Evolutionary conservation across 2,797 vertebrate genomes (phyloP).

Genomic region (Loriculus beryllinus): DNA sequence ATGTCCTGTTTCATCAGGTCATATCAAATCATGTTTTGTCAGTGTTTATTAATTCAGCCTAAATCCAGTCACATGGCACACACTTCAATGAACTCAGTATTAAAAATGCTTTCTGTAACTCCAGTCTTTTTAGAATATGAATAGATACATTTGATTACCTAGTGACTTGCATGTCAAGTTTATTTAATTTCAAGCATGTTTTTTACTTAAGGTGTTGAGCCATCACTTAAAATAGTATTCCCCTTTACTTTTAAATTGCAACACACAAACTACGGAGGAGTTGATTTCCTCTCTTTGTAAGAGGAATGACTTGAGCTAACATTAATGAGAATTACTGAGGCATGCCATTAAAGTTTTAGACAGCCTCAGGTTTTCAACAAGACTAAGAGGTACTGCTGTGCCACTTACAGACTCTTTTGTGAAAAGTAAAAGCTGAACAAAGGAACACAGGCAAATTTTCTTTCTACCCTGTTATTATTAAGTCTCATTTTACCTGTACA

Average conservation of each 20-base stretch:
- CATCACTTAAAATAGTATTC: background rate
- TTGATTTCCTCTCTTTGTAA: background rate
- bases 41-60: background rate
- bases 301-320: background rate
- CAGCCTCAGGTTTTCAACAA: background rate
- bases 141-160: background rate
- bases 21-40: slow-evolving; percentile 20
- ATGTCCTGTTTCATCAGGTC: slow-evolving; percentile 56
- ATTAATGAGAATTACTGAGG: background rate
- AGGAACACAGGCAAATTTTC: background rate
- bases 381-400: background rate
- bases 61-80: background rate
- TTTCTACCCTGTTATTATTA: background rate
- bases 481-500: background rate
- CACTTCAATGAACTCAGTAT: background rate
- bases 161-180: background rate
- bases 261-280: background rate
- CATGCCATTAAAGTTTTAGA: background rate
- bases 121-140: background rate
- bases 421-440: background rate
- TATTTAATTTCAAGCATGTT: background rate
- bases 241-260: background rate
- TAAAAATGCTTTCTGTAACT: background rate
- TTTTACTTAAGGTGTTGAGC: background rate
- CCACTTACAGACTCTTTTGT: background rate